Evolutionary conservation across 2,888 invertebrate genomes (phyloP), one percentile per base, ranked within the genome.

Genomic region (Clanis bilineata): DNA sequence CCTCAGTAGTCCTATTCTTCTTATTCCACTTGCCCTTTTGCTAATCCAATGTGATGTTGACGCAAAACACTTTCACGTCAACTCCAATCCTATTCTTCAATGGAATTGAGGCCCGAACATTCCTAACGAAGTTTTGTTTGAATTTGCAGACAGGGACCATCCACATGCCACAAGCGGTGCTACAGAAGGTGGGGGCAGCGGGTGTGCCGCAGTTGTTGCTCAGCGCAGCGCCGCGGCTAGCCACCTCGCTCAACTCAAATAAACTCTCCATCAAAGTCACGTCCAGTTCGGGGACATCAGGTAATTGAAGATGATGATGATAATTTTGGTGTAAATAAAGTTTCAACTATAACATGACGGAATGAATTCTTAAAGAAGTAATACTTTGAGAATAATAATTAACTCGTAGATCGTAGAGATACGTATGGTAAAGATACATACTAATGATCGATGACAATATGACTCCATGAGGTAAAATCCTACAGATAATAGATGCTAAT

Each of bases 181-280:
- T 90, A 62, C 93, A 91, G 76, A 92, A 91, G 71, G 90, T 91
- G 21, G 91, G 90, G 0, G 88, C 90, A 3, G 91, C 90, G 0
- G 88, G 84, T 5, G 86, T 92, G 65, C 90, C 90, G 6, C 91
- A 92, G 76, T 68, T 92, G 65, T 74, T 93, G 61, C 80, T 93
- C 10, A 89, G 86, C 64, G 83, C 92, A 6, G 88, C 91, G 47
- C 91, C 92, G 21, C 83, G 89, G 57, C 86, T 91, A 67, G 90
- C 91, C 67, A 86, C 79, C 71, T 82, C 92, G 21, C 83, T 90
- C 70, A 83, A 74, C 72, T 81, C 81, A 66, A 90, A 86, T 82
- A 96, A 95, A 87, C 93, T 95, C 65, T 95, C 94, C 83, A 95
- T 96, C 76, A 96, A 96, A 88, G 93, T 95, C 71, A 92, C 93